phyloP scores from a whole-genome alignment of 2,797 vertebrate species.

The Platalea minor region DNA sequence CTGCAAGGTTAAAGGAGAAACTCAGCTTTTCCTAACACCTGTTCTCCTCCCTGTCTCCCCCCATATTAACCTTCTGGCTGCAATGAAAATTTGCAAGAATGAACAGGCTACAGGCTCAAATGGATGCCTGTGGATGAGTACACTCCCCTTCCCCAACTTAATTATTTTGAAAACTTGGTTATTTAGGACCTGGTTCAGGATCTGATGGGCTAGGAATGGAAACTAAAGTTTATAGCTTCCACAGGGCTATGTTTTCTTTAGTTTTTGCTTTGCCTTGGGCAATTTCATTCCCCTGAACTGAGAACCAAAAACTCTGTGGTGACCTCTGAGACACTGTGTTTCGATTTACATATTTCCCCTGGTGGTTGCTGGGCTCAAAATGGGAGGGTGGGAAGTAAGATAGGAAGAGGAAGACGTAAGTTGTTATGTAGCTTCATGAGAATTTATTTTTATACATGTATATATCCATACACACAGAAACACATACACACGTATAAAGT shows the following conservation, averaged over 20 bases:
- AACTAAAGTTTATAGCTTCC: not conserved
- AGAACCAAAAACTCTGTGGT: not conserved
- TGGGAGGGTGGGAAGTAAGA: not conserved
- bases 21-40: not conserved
- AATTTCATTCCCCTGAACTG: not conserved
- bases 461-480: not conserved
- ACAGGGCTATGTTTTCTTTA: not conserved
- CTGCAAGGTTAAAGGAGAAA: not conserved
- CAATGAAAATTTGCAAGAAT: not conserved
- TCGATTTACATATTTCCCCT: not conserved
- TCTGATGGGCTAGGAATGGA: not conserved
- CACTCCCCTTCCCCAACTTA: not conserved
- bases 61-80: not conserved
- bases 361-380: not conserved
- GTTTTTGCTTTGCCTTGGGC: not conserved
- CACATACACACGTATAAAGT: rapidly evolving
- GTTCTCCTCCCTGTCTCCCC: rapidly evolving
- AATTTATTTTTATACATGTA: not conserved
- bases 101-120: not conserved
- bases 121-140: not conserved
- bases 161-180: not conserved
- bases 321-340: not conserved
- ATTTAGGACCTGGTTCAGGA: not conserved
- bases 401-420: not conserved
- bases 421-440: not conserved